A percentile compares a stretch with the other conserved stretches of the same genome.
Evolutionary conservation across 1,140 invertebrate species (phyloP).

Genomic region (Achatina immaculata): DNA sequence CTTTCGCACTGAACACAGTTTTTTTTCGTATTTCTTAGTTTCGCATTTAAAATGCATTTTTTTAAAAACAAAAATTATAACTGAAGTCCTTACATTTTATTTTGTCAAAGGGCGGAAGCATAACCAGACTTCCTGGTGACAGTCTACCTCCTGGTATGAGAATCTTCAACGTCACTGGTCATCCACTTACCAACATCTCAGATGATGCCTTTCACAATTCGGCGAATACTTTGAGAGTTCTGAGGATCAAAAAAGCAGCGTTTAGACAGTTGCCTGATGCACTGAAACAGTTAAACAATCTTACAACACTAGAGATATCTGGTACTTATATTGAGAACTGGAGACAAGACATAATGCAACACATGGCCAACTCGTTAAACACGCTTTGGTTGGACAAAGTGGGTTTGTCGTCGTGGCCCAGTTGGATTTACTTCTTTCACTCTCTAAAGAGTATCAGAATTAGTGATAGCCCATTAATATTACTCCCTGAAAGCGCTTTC

Average conservation of each 20-base stretch:
- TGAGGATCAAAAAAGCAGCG: not conserved
- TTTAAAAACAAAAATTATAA: no score
- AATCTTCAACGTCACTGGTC: not conserved
- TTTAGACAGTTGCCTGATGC: not conserved
- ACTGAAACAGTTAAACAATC: not conserved
- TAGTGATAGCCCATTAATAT: not conserved
- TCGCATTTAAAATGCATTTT: no score
- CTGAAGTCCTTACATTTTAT: no score
- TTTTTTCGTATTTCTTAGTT: no score
- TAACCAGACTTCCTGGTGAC: not conserved
- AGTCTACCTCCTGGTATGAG: not conserved
- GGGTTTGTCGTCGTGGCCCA: not conserved
- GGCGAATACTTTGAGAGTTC: not conserved
- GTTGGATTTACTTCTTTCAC: not conserved
- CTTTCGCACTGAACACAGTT: no score
- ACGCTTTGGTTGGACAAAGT: not conserved
- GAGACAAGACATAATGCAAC: not conserved
- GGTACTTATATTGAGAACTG: not conserved
- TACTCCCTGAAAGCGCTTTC: not conserved
- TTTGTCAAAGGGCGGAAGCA: constrained; percentile 47
- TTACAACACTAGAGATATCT: not conserved
- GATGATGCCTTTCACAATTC: not conserved
- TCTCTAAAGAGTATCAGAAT: not conserved
- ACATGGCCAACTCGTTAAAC: not conserved
- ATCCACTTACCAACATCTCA: not conserved